Conservation (phyloP, 2,888 invertebrate genomes). For the Chaitophorus viminalis region DNA sequence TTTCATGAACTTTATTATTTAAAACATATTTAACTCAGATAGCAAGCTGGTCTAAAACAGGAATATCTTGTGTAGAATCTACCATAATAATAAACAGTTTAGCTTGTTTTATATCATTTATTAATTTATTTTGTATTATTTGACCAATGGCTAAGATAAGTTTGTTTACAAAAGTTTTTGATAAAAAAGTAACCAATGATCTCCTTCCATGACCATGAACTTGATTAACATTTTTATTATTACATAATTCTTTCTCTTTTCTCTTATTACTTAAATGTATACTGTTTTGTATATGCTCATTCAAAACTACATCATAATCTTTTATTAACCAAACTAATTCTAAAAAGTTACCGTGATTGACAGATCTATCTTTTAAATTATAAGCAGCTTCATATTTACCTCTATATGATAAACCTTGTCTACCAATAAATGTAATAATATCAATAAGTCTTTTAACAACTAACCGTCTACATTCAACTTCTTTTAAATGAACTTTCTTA, state of each 20-base stretch:
- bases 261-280: neutral
- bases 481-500: neutral
- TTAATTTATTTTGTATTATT: constrained; percentile 39
- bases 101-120: constrained; percentile 32
- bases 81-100: constrained; percentile 4
- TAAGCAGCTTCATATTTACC: constrained; percentile 14
- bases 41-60: neutral
- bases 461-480: neutral
- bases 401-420: constrained; percentile 44
- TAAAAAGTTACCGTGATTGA: constrained; percentile 47
- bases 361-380: constrained; percentile 3
- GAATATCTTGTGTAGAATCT: neutral
- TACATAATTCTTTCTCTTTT: constrained; percentile 9
- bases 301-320: constrained; percentile 28
- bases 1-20: too few species aligned
- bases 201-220: constrained; percentile 25
- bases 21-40: too few species aligned
- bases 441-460: constrained; percentile 25
- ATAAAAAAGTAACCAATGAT: constrained; percentile 52
- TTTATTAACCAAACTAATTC: constrained; percentile 17
- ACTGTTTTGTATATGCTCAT: neutral
- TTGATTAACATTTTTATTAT: neutral
- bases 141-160: constrained; percentile 45
- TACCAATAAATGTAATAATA: constrained; percentile 45
- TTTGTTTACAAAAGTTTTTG: constrained; percentile 56